phyloP scores from a whole-genome alignment of 2,797 vertebrate species.

The Scolopax rusticola region DNA sequence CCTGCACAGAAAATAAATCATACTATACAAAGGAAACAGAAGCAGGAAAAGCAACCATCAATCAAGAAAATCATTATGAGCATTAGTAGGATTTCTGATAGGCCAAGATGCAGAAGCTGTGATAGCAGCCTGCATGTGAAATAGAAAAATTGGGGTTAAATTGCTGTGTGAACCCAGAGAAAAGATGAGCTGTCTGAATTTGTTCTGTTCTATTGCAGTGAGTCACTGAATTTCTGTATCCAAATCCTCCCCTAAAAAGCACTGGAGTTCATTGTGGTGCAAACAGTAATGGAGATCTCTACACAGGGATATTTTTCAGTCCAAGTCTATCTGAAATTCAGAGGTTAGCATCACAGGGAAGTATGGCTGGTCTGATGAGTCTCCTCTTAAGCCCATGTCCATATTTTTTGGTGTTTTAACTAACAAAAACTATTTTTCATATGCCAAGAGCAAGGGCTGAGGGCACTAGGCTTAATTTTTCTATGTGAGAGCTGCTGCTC shows the following conservation, averaged over 20 bases:
- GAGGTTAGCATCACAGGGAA: not conserved
- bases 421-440: not conserved
- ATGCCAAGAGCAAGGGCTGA: not conserved
- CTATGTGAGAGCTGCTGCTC: not conserved
- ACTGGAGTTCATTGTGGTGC: not conserved
- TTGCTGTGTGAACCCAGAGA: constrained; percentile 36
- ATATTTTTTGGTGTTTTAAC: not conserved
- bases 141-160: constrained; percentile 52
- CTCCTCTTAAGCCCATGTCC: not conserved
- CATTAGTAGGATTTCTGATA: not conserved
- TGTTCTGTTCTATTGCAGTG: not conserved
- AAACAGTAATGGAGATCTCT: not conserved
- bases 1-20: constrained; percentile 11
- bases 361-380: not conserved
- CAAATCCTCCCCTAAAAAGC: not conserved
- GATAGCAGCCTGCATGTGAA: not conserved
- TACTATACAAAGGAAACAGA: not conserved
- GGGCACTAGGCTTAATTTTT: not conserved
- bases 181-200: constrained; percentile 29
- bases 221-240: constrained; percentile 1
- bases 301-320: not conserved
- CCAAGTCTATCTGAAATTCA: not conserved
- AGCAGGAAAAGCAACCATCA: constrained; percentile 15
- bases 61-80: not conserved
- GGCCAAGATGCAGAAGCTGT: not conserved